Evolutionary conservation across 2,797 vertebrate species (phyloP).

Genomic region (Trachurus trachurus): DNA sequence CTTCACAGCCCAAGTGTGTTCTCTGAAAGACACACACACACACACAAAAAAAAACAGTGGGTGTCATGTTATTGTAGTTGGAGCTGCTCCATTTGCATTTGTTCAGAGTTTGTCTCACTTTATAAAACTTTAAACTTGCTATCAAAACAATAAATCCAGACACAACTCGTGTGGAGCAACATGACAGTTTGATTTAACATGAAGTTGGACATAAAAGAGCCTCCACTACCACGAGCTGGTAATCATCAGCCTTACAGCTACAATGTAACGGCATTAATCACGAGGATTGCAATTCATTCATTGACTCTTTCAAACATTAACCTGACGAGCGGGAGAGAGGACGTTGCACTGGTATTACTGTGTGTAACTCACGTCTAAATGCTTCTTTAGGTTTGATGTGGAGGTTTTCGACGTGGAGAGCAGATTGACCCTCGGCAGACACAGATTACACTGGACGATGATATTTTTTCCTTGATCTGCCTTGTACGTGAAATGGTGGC

Average conservation of each 20-base stretch:
- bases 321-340: not conserved
- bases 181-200: not conserved
- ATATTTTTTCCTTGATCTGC: constrained; percentile 85
- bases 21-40: constrained; percentile 65
- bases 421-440: constrained; percentile 82
- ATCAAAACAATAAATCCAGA: not conserved
- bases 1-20: constrained; percentile 81
- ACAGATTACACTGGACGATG: constrained; percentile 86
- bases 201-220: constrained; percentile 16
- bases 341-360: not conserved
- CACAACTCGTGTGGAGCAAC: not conserved
- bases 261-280: constrained; percentile 67
- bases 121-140: constrained; percentile 18
- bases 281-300: constrained; percentile 55
- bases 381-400: constrained; percentile 85
- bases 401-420: constrained; percentile 84
- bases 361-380: constrained; percentile 81
- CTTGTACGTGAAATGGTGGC: constrained; percentile 87
- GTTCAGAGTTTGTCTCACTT: constrained; percentile 1
- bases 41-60: not conserved
- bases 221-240: constrained; percentile 48
- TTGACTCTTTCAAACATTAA: constrained; percentile 59
- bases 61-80: constrained; percentile 7
- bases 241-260: constrained; percentile 45
- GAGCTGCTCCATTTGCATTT: not conserved